phyloP scores from a whole-genome alignment of 2,113 vertebrate species.

The Erythrocercus mccallii region DNA sequence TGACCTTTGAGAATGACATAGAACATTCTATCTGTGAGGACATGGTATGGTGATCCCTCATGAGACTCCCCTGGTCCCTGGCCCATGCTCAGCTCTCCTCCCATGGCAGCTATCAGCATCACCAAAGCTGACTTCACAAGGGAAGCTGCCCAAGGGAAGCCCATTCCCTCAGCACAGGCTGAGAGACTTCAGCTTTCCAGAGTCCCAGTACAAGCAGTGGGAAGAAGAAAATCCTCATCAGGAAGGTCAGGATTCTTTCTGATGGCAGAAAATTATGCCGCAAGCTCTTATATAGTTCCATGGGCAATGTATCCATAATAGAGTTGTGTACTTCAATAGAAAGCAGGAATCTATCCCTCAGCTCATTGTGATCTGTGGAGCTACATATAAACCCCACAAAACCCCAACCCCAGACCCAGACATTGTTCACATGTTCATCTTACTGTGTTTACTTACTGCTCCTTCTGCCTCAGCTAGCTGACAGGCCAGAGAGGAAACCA shows the following conservation, averaged over 20 bases:
- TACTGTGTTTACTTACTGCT: slow-evolving; percentile 75
- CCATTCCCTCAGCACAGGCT: not conserved
- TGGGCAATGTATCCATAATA: not conserved
- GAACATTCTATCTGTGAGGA: not conserved
- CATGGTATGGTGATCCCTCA: too few species aligned
- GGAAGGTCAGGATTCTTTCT: not conserved
- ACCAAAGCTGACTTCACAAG: not conserved
- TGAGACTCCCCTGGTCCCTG: not conserved
- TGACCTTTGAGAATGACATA: not conserved
- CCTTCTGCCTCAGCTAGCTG: slow-evolving; percentile 83
- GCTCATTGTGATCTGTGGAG: not conserved
- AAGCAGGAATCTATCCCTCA: not conserved
- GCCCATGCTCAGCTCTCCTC: not conserved
- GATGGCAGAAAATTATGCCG: not conserved
- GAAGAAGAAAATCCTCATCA: not conserved
- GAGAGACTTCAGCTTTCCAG: not conserved
- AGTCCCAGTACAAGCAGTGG: not conserved
- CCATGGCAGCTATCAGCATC: not conserved
- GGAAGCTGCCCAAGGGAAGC: not conserved
- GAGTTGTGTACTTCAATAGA: not conserved
- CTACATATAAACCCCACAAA: not conserved
- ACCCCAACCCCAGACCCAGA: not conserved
- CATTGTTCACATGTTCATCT: not conserved
- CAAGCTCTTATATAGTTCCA: not conserved
- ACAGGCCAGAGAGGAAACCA: slow-evolving; percentile 81